Base-by-base conservation (phyloP, 2,888 invertebrate genomes). In the Drosophila multiciliata region DNA sequence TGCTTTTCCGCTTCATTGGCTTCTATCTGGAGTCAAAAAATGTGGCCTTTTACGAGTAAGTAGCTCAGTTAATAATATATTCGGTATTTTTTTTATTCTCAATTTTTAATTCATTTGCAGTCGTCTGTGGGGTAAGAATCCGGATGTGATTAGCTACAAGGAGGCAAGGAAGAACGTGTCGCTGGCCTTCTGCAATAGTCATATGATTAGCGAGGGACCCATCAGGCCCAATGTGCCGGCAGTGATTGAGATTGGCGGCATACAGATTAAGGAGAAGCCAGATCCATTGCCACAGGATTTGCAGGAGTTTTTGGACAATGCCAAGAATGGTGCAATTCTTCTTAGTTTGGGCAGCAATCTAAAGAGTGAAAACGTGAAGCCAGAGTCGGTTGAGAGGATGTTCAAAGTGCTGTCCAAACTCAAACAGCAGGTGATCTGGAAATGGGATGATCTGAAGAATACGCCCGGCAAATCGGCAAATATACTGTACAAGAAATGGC, bases 381-480 rank as follows among this genome's bases (percentile, higher is more conserved):
- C 87, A 0, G 94, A 94, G 2, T 94, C 94, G 71, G 92, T 93
- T 29, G 88, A 93, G 29, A 94, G 93, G 1, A 94, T 96, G 38
- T 91, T 95, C 12, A 94, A 94, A 59, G 94, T 94, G 3, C 94
- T 96, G 55, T 92, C 94, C 1, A 93, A 93, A 66, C 81, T 96
- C 0, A 95, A 95, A 73, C 95, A 95, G 73, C 94, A 94, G 3
- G 94, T 96, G 0, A 83, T 96, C 17, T 96, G 96, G 96, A 96
- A 96, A 92, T 96, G 95, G 95, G 96, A 96, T 75, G 87, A 88
- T 35, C 94, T 94, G 0, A 93, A 94, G 20, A 91, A 92, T 5
- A 83, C 95, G 0, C 91, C 91, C 0, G 92, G 92, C 5, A 89
- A 92, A 11, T 91, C 94, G 0, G 49, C 84, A 0, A 94, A 94